Evolutionary conservation across 2,888 invertebrate genomes (phyloP), one percentile per base, ranked within the genome.

Genomic region (Drosophila nr. medialis): DNA sequence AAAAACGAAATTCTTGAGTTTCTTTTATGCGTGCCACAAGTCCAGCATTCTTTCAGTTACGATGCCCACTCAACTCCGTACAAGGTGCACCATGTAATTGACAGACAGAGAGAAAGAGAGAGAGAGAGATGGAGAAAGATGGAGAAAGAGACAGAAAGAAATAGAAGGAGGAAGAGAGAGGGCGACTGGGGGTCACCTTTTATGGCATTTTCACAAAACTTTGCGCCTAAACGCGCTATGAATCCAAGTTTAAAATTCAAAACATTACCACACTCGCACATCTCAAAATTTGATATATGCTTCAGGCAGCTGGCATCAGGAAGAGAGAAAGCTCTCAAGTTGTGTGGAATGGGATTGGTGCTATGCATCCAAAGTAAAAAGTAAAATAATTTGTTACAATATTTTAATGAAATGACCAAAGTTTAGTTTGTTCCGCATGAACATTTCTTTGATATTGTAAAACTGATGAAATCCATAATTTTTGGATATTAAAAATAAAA

Each of bases 171-270:
- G 1, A 38, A 42, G 5, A n/a, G 34, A n/a, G 24, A 29, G 11
- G 56, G 24, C 10, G 34, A 42, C 2, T 73, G 72, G 55, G 58
- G 54, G 42, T 53, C 62, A 83, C 74, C 62, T 81, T 83, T 77
- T 50, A 60, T 66, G 78, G 64, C 73, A 70, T 64, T 75, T 60
- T 65, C 69, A 67, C 56, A 69, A 78, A 86, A 81, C 64, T 83
- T 83, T 87, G 68, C 58, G 78, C 64, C 81, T 75, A 81, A 86
- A 65, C 78, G 81, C 81, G 84, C 75, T 77, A 83, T 83, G 81
- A 86, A 80, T 61, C 65, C 64, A 68, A 81, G 69, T 75, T 67
- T 54, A 49, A 63, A 54, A 62, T 66, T 61, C 58, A 60, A 66
- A 71, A 82, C 67, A 73, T 70, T 42, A 21, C n/a, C 50, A 45